Evolutionary conservation across 2,888 invertebrate species (phyloP), one percentile per base, ranked within the genome.

Genomic region (Frankliniella fusca): DNA sequence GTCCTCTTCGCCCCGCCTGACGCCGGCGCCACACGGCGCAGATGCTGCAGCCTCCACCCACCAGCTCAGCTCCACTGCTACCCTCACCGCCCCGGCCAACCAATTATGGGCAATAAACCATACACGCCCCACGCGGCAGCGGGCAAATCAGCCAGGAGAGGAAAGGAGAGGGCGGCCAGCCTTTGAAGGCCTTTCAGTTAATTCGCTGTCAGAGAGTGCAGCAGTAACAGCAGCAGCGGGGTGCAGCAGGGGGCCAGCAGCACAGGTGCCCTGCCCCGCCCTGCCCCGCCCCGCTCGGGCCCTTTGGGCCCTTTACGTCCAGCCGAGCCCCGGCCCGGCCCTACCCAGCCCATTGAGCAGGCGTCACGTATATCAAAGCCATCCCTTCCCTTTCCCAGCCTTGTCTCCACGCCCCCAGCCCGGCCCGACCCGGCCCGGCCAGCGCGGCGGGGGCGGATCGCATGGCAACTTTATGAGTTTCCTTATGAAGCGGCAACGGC

Each of bases 61-160:
- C 61, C 61, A 38, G 38, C 38, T 38, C 38, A 38, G 38, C 38
- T 38, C 38, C 2, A 15, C 54, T 12, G 54, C 54, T 18, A 54
- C 54, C 54, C 54, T 18, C 54, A 18, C 54, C 54, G 12, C 18
- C 54, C 18, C 23, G 27, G 70, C 27, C 70, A 10, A 27, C 70
- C 70, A 76, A 76, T 76, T 76, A 76, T 76, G 70, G 27, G 70
- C 70, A 76, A 76, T 76, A 76, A 76, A 76, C 23, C 70, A 76
- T 76, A 76, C 70, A 76, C 70, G 70, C 70, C 70, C 15, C 70
- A 8, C 70, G 70, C 70, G 70, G 70, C 70, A 11, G 70, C 8
- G 61, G 61, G 61, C 61, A 18, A 61, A 61, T 61, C 61, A 7
- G 61, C 7, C 7, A 61, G n/a, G 61, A n/a, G 20, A 18, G 15